Conservation (phyloP, 2,888 invertebrate genomes). For the Odontocerum albicorne region DNA sequence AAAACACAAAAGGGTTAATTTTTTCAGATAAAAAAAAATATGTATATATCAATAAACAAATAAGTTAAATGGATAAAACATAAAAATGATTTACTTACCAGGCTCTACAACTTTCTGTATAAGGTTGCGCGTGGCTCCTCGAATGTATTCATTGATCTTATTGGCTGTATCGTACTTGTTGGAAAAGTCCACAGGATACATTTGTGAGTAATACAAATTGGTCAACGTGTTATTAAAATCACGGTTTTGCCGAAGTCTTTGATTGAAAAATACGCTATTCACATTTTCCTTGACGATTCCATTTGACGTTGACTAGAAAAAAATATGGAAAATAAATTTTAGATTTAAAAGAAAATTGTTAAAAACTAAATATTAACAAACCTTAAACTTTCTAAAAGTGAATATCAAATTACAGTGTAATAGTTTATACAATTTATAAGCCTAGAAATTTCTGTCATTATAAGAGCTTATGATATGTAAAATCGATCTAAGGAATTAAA, state of each 20-base stretch:
- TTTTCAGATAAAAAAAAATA: not conserved
- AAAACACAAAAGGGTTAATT: constrained; percentile 37
- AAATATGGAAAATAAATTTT: too few relatives aligned
- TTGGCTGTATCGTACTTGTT: constrained; percentile 47
- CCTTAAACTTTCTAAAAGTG: too few relatives aligned
- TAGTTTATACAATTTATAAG: too few relatives aligned
- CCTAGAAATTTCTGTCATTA: too few relatives aligned
- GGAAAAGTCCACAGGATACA: constrained; percentile 55
- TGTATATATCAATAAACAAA: not conserved
- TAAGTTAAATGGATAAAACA: not conserved
- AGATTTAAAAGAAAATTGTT: too few relatives aligned
- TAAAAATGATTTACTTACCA: constrained; percentile 45
- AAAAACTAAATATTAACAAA: too few relatives aligned
- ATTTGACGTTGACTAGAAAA: constrained; percentile 45
- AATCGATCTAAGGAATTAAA: too few relatives aligned
- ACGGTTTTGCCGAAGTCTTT: constrained; percentile 46
- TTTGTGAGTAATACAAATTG: constrained; percentile 54
- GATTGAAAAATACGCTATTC: constrained; percentile 55
- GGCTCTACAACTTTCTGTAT: constrained; percentile 57
- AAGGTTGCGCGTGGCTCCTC: constrained; percentile 55
- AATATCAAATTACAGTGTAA: too few relatives aligned
- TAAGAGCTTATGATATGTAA: too few relatives aligned
- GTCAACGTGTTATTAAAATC: constrained; percentile 50
- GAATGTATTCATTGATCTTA: constrained; percentile 64
- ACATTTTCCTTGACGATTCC: constrained; percentile 49